Base-by-base conservation (phyloP, 2,797 vertebrate species). In the Yasuhikotakia modesta region DNA sequence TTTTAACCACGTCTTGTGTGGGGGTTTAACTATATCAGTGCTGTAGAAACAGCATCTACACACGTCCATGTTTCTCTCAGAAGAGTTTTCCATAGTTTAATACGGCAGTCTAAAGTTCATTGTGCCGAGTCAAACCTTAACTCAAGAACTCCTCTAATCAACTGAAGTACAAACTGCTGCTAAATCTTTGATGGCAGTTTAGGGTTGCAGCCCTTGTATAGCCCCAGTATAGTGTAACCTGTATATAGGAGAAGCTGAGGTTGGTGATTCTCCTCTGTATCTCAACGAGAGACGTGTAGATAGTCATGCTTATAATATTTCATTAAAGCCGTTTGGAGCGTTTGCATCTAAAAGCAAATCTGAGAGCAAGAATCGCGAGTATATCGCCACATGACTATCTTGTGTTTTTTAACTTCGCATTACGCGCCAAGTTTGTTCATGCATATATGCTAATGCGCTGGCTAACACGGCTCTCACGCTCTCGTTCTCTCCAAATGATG, bases 381-480 rank as follows among this genome's bases (percentile, higher is more conserved):
- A 21, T 66, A 76, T 84, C 85, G 87, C 87, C 82, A 67, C 60
- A 48, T 43, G 22, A 89, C 85, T 84, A 87, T 87, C 91, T 55
- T 60, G 57, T 87, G 91, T 63, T 60, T 48, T 91, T 87, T 92
- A n/a, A n/a, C 90, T 90, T 76, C 79, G 83, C 89, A 86, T 87
- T 84, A 82, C 87, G 45, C 21, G 55, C 30, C 73, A 55, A 21
- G 72, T 76, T 60, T 65, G 67, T 91, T 90, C 90, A 89, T 91
- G 90, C 91, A 86, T 89, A 85, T 91, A 92, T 92, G 91, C 88
- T 91, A 93, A 92, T 92, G 81, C 85, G 81, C 85, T 86, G 86
- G 90, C 90, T 92, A 92, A 92, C 90, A 88, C 86, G 46, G 88
- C 90, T 92, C 90, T 87, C 89, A 85, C 89, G 83, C 89, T 92